Evolutionary conservation across 2,113 vertebrate species (phyloP).

Genomic region (Lanius ludovicianus): DNA sequence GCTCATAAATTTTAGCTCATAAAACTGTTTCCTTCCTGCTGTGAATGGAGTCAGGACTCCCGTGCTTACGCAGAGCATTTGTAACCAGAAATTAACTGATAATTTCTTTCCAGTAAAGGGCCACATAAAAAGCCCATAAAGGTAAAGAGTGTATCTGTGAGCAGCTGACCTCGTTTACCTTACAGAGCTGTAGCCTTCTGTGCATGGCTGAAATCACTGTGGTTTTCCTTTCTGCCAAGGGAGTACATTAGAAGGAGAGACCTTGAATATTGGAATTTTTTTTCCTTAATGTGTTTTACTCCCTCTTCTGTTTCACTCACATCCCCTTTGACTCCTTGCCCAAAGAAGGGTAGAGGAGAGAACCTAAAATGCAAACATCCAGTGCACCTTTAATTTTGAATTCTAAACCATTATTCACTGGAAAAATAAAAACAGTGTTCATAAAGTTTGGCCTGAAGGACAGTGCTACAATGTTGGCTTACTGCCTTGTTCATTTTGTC

Average conservation of each 20-base stretch:
- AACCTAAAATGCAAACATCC: not conserved
- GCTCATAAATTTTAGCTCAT: not conserved
- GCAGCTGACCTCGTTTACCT: not conserved
- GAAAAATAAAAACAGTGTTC: not conserved
- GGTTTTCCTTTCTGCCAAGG: not conserved
- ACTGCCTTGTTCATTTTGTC: not conserved
- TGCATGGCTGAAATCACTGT: not conserved
- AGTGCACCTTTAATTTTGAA: not conserved
- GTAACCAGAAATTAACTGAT: not conserved
- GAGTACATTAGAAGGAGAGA: not conserved
- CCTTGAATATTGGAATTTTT: not conserved
- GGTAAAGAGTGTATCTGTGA: not conserved
- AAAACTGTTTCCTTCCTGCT: slow-evolving; percentile 25
- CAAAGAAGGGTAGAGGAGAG: not conserved
- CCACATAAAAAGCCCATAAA: not conserved
- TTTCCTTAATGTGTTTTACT: not conserved
- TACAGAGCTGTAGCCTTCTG: not conserved
- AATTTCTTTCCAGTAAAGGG: not conserved
- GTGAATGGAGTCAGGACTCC: not conserved
- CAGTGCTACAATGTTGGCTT: not conserved
- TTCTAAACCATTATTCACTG: not conserved
- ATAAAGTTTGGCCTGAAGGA: not conserved
- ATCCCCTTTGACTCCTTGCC: not conserved
- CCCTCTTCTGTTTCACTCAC: not conserved
- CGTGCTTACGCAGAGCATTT: not conserved